These are phyloP conservation scores for Pogonophryne albipinna DNA, from an alignment of 2,797 vertebrate genomes.

Conservation along the genomic window DNA sequence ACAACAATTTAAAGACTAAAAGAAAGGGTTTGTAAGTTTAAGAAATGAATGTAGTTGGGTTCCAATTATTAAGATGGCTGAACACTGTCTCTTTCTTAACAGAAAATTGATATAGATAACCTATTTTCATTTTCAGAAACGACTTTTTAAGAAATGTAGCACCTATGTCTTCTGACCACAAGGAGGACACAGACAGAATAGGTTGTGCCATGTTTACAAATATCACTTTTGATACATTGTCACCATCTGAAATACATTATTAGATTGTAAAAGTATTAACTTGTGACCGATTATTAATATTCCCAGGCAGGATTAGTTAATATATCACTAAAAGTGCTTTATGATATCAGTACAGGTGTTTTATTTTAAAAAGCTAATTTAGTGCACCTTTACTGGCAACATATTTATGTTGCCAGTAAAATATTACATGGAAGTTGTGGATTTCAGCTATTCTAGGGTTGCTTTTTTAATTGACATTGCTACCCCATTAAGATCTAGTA, in stretches of 20 bases:
- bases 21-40: background rate
- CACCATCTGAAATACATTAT: background rate
- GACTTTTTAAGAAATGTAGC: too few species aligned
- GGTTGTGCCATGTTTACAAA: background rate
- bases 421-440: background rate
- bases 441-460: background rate
- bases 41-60: background rate
- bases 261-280: background rate
- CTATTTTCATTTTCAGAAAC: background rate
- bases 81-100: background rate
- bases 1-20: background rate
- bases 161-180: constrained; percentile 13
- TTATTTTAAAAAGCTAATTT: background rate
- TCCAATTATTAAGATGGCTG: background rate
- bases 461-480: background rate
- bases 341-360: background rate
- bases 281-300: background rate
- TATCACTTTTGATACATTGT: background rate
- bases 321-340: background rate
- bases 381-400: background rate
- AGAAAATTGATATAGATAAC: background rate
- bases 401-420: background rate
- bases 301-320: background rate
- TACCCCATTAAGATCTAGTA: background rate
- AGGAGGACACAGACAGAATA: constrained; percentile 4